Evolutionary conservation across 1,140 invertebrate genomes (phyloP), one percentile per base, ranked within the genome.

Genomic region (Hermatobates lingyangjiaoensis): DNA sequence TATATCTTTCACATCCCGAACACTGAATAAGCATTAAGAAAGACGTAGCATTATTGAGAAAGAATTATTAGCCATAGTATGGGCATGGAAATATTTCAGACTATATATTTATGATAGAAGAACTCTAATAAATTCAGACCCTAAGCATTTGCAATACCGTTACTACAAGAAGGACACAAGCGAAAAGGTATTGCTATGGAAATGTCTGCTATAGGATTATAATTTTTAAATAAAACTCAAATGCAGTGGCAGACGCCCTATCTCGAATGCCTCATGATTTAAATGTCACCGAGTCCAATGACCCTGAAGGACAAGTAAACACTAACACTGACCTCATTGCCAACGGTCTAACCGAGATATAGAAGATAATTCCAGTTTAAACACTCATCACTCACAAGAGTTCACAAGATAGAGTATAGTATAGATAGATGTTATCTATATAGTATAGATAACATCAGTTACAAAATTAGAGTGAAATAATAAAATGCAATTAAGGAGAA

Each of bases 21-120:
- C 59, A 2, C 48, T 64, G 15, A 62, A 55, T 23, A 55, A 58
- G 38, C 53, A 56, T 4, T 62, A 66, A 60, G 12, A 27, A 5
- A 56, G 56, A 27, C 62, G 61, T 45, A 45, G 49, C 10, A 56
- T 55, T 2, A 59, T 62, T 28, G 64, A 70, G 60, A 65, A 67
- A 55, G 71, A 76, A 65, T 58, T 70, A 42, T 54, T 76, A 21
- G 71, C 69, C 2, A 64, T 75, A 10, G 60, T 76, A 0, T 71
- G 64, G 63, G 63, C 62, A 12, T 57, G 65, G 1, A 62, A 66
- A 56, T 61, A 66, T 48, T 71, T 71, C 55, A 39, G 65, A 53
- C 59, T 63, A 25, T 73, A 70, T 59, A 53, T 75, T 2, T 66
- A 64, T 53, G 67, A 65, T 26, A 63, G 50, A 48, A 59, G 66